Evolutionary conservation across 1,140 invertebrate species (phyloP).

Genomic region (Geopemphigus sp.): DNA sequence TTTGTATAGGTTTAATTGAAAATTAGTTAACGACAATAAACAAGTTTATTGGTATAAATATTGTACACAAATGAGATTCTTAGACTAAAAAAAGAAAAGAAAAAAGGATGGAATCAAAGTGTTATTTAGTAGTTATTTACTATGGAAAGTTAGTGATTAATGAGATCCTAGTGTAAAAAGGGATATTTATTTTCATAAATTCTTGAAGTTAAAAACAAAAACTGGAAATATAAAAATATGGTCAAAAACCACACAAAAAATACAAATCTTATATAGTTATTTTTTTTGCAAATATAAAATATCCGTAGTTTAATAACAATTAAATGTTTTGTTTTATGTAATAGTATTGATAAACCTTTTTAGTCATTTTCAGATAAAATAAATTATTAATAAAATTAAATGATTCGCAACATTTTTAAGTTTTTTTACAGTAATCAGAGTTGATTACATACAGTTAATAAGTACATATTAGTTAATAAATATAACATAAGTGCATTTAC

Average conservation of each 20-base stretch:
- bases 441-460: conserved; percentile 27
- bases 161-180: conserved; percentile 39
- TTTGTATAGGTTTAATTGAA: not conserved
- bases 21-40: not conserved
- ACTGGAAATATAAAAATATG: conserved; percentile 42
- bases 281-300: conserved; percentile 38
- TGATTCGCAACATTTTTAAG: not conserved
- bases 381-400: conserved; percentile 26
- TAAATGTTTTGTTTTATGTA: conserved; percentile 10
- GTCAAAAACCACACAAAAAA: conserved; percentile 34
- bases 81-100: not conserved
- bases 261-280: conserved; percentile 19
- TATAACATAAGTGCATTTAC: conserved; percentile 19
- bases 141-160: conserved; percentile 35
- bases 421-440: conserved; percentile 30
- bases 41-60: not conserved
- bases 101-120: conserved; percentile 13
- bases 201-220: conserved; percentile 3
- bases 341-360: conserved; percentile 2
- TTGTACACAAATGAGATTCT: conserved; percentile 22
- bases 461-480: conserved; percentile 36
- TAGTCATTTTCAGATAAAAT: conserved; percentile 8
- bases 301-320: conserved; percentile 16
- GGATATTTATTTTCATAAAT: not conserved
- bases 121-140: not conserved